phyloP scores from a whole-genome alignment of 2,888 invertebrate genomes.

The Amiota mariae region DNA sequence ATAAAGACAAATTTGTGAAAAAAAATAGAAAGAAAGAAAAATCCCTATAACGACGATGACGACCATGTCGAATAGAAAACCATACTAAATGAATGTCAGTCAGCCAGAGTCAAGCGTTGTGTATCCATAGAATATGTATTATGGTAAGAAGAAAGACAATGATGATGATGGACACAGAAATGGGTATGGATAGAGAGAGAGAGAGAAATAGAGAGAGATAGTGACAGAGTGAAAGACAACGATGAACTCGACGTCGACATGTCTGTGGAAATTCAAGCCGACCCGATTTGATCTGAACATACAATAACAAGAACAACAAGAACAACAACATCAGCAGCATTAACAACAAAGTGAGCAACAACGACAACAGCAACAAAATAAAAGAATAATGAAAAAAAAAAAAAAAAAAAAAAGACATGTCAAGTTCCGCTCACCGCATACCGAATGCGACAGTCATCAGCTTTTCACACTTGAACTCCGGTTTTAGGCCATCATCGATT shows the following conservation, averaged over 20 bases:
- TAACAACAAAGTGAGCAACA: neutral
- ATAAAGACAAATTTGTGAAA: neutral
- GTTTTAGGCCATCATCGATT: conserved; percentile 27
- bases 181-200: too few species aligned
- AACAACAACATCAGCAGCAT: neutral
- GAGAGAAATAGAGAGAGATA: neutral
- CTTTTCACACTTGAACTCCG: conserved; percentile 29
- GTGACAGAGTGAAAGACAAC: conserved; percentile 6
- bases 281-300: conserved; percentile 1
- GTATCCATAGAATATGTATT: neutral
- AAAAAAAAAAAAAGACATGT: conserved; percentile 19
- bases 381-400: conserved; percentile 6
- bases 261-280: conserved; percentile 28
- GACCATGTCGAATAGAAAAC: neutral
- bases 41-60: neutral
- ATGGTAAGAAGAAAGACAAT: too few species aligned
- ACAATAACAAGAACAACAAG: neutral
- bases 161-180: too few species aligned
- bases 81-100: conserved; percentile 26
- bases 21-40: neutral
- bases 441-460: conserved; percentile 1
- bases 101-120: conserved; percentile 16
- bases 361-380: neutral
- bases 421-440: conserved; percentile 24
- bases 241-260: neutral